Evolutionary conservation across 1,140 invertebrate genomes (phyloP).

Genomic region (Pygmarrhopalites habei): DNA sequence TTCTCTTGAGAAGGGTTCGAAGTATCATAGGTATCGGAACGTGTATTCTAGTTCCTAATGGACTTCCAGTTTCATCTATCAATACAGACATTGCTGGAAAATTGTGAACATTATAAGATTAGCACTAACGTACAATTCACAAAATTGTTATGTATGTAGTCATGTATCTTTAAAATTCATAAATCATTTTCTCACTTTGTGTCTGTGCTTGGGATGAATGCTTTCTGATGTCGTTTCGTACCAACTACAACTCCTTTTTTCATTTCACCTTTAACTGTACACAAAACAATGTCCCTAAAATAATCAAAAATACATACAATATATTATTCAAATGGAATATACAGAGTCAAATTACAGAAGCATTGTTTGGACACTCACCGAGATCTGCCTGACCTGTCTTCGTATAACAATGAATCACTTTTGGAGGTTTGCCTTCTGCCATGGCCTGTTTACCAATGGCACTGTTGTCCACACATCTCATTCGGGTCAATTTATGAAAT

Average conservation of each 20-base stretch:
- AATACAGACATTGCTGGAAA: slow-evolving; percentile 93
- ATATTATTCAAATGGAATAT: no score
- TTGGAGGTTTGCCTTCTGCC: slow-evolving; percentile 83
- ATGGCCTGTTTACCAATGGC: slow-evolving; percentile 88
- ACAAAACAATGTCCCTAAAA: slow-evolving; percentile 77
- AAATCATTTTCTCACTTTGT: no score
- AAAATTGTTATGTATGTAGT: no score
- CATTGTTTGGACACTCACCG: no score
- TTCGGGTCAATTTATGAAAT: slow-evolving; percentile 52
- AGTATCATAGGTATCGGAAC: slow-evolving; percentile 89
- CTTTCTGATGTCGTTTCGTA: slow-evolving; percentile 70
- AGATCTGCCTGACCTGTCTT: slow-evolving; percentile 47
- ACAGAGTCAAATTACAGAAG: no score
- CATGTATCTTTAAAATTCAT: no score
- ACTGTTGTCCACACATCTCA: slow-evolving; percentile 93
- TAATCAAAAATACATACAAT: no score
- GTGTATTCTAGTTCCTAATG: slow-evolving; percentile 86
- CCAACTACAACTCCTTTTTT: slow-evolving; percentile 93
- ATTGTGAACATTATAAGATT: no score
- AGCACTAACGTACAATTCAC: no score
- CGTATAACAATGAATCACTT: slow-evolving; percentile 82
- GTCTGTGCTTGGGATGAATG: slow-evolving; percentile 85
- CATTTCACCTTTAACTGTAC: slow-evolving; percentile 96
- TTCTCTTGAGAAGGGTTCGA: slow-evolving; percentile 75
- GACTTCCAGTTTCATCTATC: slow-evolving; percentile 84